These are phyloP conservation scores for Epinotia ramella DNA, from an alignment of 2,888 invertebrate species.

Conservation along the genomic window DNA sequence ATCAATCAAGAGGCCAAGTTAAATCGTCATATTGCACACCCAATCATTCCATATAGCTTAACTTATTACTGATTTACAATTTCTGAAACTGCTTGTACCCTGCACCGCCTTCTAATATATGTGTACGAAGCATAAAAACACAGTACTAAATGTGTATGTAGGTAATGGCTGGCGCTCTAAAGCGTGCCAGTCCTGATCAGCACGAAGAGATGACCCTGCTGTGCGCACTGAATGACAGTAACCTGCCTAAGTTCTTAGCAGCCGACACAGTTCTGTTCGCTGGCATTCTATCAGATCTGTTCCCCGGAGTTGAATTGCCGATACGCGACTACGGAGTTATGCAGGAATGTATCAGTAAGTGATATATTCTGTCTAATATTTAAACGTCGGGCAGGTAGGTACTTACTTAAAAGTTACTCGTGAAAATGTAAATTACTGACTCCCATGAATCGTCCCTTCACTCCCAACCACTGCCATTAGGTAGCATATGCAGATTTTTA, in stretches of 20 bases:
- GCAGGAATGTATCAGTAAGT: conserved; percentile 86
- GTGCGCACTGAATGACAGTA: conserved; percentile 94
- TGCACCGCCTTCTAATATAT: not conserved
- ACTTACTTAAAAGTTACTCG: too few species aligned
- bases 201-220: conserved; percentile 93
- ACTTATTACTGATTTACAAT: too few species aligned
- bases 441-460: too few species aligned
- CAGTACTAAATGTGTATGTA: conserved; percentile 46
- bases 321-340: conserved; percentile 92
- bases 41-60: too few species aligned
- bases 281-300: conserved; percentile 95
- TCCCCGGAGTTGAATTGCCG: conserved; percentile 93
- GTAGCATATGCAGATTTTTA: too few species aligned
- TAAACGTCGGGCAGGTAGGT: too few species aligned
- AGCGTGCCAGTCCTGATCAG: conserved; percentile 93
- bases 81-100: too few species aligned
- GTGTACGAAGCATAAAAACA: not conserved
- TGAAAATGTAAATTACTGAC: too few species aligned
- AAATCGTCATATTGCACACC: too few species aligned
- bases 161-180: conserved; percentile 95
- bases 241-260: conserved; percentile 94
- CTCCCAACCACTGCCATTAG: too few species aligned
- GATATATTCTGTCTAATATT: not conserved
- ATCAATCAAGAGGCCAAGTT: too few species aligned
- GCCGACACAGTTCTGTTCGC: conserved; percentile 94